These are phyloP conservation scores for Drosophila aff. DNA, from an alignment of 1,140 invertebrate genomes.

Conservation along the genomic window DNA sequence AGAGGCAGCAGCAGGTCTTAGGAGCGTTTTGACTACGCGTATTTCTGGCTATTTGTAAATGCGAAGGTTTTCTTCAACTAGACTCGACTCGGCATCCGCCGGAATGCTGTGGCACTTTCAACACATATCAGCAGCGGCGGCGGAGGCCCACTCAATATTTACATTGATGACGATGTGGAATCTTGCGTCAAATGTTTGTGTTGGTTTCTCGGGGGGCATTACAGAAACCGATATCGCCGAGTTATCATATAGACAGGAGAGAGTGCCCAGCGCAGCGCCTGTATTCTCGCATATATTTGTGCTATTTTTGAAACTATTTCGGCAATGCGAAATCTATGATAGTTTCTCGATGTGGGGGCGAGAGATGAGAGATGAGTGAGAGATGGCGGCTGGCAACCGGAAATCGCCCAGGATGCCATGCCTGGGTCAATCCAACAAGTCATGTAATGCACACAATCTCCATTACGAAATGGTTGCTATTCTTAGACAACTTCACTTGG, in stretches of 20 bases:
- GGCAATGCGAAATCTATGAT: slow-evolving; percentile 41
- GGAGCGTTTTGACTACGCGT: slow-evolving; percentile 44
- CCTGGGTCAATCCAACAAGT: slow-evolving; percentile 30
- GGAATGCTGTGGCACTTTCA: slow-evolving; percentile 32
- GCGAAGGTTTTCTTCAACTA: slow-evolving; percentile 67
- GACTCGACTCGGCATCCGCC: slow-evolving; percentile 14
- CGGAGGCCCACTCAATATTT: slow-evolving; percentile 37
- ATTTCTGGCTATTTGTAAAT: slow-evolving; percentile 74
- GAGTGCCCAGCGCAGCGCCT: not conserved
- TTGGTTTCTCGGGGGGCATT: slow-evolving; percentile 17
- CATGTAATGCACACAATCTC: slow-evolving; percentile 41
- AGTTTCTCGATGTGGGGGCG: slow-evolving; percentile 8
- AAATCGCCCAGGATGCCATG: slow-evolving; percentile 33
- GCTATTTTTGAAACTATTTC: slow-evolving; percentile 79
- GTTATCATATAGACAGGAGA: slow-evolving; percentile 25
- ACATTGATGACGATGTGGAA: slow-evolving; percentile 37
- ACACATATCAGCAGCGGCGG: slow-evolving; percentile 6
- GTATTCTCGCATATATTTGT: slow-evolving; percentile 56
- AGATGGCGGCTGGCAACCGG: slow-evolving; percentile 19
- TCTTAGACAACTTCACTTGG: slow-evolving; percentile 60
- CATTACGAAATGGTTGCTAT: slow-evolving; percentile 45
- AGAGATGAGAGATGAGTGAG: slow-evolving; percentile 14
- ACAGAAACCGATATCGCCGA: slow-evolving; percentile 52
- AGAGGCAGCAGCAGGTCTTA: slow-evolving; percentile 44
- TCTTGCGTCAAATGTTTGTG: slow-evolving; percentile 35